Conservation (phyloP, 2,888 invertebrate genomes). For the Diarsia brunnea region DNA sequence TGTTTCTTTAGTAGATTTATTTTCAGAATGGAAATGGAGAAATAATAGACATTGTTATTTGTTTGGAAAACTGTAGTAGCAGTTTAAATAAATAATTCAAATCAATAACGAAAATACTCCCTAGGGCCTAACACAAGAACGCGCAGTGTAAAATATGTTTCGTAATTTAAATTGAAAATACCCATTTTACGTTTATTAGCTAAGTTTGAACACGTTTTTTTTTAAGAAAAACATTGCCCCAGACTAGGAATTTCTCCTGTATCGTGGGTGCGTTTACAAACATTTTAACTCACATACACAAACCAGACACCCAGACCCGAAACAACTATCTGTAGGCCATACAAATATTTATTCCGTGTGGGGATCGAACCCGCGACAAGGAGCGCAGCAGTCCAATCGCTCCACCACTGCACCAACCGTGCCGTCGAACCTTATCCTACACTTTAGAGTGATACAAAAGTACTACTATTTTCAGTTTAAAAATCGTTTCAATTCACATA, state of each 20-base stretch:
- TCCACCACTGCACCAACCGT: too few species aligned
- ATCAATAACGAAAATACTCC: neutral
- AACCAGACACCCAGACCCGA: too few species aligned
- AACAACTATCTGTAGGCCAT: too few species aligned
- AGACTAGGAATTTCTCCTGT: too few species aligned
- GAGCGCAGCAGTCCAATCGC: too few species aligned
- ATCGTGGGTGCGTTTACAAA: too few species aligned
- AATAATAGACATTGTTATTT: neutral
- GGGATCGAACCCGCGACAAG: too few species aligned
- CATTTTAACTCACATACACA: too few species aligned
- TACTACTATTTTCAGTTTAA: neutral
- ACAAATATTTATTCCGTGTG: too few species aligned
- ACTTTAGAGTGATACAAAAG: too few species aligned
- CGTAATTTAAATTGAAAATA: neutral
- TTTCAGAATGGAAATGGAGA: neutral
- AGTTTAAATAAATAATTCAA: neutral
- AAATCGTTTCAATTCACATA: neutral
- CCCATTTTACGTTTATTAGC: neutral
- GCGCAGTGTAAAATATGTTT: neutral
- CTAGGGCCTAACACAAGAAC: neutral
- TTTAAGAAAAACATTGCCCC: too few species aligned
- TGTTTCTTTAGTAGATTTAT: neutral
- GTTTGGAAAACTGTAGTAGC: neutral
- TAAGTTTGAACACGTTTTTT: neutral
- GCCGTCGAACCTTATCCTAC: too few species aligned